phyloP scores from a whole-genome alignment of 1,140 invertebrate genomes.

The Drosophila erecta region DNA sequence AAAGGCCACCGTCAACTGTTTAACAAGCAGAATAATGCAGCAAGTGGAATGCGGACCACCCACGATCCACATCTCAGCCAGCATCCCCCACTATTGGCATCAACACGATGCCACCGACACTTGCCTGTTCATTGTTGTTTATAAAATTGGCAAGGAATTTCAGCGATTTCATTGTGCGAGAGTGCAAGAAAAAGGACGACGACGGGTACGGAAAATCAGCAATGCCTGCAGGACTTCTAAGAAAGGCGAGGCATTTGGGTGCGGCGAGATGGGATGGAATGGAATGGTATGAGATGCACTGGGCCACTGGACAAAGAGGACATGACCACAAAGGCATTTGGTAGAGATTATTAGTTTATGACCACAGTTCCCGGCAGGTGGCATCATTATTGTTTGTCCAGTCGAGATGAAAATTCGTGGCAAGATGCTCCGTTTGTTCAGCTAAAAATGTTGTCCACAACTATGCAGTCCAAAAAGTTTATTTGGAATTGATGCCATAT shows the following conservation, averaged over 20 bases:
- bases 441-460: too few species aligned
- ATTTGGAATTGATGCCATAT: too few species aligned
- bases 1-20: conserved; percentile 68
- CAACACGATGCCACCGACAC: conserved; percentile 40
- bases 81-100: conserved; percentile 7
- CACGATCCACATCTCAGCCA: neutral
- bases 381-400: neutral
- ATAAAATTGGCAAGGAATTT: conserved; percentile 63
- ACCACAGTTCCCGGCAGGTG: neutral
- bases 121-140: conserved; percentile 67
- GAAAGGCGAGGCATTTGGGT: neutral
- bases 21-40: conserved; percentile 78
- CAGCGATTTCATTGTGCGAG: conserved; percentile 57
- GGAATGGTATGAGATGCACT: neutral
- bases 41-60: conserved; percentile 15
- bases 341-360: conserved; percentile 3
- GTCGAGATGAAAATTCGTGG: neutral
- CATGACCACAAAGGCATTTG: conserved; percentile 2
- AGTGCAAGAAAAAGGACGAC: neutral
- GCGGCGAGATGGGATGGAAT: neutral
- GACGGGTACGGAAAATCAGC: neutral
- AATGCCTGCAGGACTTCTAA: neutral
- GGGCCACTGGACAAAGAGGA: neutral
- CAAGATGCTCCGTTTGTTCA: neutral
- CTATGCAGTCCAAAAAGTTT: too few species aligned